Conservation (phyloP, 2,797 vertebrate genomes). For the Propithecus perrieri region DNA sequence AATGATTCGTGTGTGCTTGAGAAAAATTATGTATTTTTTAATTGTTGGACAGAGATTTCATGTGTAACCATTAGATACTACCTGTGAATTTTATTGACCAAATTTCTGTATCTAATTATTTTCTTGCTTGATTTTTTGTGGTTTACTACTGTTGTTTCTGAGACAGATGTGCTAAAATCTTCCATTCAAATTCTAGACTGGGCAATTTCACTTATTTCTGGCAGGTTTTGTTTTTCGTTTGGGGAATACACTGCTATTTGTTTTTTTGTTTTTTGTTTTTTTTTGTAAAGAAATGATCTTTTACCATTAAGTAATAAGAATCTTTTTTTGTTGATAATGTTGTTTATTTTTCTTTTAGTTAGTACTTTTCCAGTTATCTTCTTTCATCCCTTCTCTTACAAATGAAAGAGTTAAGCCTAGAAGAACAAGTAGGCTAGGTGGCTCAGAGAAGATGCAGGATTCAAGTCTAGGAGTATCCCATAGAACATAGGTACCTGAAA, state of each 20-base stretch:
- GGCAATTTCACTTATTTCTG: not conserved
- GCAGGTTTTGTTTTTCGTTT: not conserved
- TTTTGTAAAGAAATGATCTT: not conserved
- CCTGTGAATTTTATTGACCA: slow-evolving; percentile 8
- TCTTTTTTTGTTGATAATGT: not conserved
- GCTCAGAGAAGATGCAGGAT: not conserved
- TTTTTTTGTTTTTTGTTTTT: too few species aligned
- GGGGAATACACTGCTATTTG: not conserved
- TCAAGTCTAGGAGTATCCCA: not conserved
- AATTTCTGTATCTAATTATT: not conserved
- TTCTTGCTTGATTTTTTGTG: not conserved
- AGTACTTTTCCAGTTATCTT: not conserved
- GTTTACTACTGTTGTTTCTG: not conserved
- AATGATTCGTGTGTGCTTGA: not conserved
- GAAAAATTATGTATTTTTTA: not conserved
- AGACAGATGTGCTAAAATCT: not conserved
- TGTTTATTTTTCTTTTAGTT: not conserved
- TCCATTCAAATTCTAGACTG: not conserved
- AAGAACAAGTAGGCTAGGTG: not conserved
- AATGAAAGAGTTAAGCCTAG: not conserved
- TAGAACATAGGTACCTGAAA: not conserved
- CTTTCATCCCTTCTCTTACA: not conserved
- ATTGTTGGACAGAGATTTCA: not conserved
- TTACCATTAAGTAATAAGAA: not conserved
- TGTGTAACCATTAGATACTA: not conserved